Evolutionary conservation across 2,113 vertebrate genomes (phyloP), one percentile per base, ranked within the genome.

Genomic region (Heterotis niloticus): DNA sequence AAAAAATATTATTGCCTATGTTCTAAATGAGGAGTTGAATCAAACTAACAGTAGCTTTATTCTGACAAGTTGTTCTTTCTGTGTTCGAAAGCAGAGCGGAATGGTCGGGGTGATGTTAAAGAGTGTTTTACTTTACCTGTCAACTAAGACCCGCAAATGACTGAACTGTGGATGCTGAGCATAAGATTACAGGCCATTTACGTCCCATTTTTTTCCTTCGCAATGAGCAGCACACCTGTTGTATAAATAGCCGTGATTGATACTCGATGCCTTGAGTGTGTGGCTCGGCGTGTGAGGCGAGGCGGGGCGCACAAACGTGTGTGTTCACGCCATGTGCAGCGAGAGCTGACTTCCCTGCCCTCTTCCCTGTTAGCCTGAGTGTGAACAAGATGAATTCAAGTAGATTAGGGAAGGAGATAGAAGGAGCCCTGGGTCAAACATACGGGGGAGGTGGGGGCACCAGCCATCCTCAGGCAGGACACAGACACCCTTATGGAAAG

Each of bases 191-290:
- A 78, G 24, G 51, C 17, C 65, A 68, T 52, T 28, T 66, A 13
- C 65, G 76, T 67, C 52, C 69, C 60, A 57, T 75, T 52, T 81
- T 81, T 44, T 75, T 60, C 72, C 59, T 70, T 77, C 71, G 69
- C 71, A 71, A 67, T 51, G 70, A 82, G 74, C 69, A 64, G 73
- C 82, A 82, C 84, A 87, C 81, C 82, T 87, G 85, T 23, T 77
- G 76, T 80, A 80, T 81, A 80, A 82, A 84, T 76, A 83, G 68
- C 51, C 44, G 4, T 82, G 82, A 83, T 82, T 75, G 77, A 80
- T 81, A 24, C 51, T 67, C 75, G 28, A 67, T 13, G 77, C 68
- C 73, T 44, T 26, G 52, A 71, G 51, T 54, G 24, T 54, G 24
- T 26, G 67, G 59, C 26, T 57, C n/a, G 54, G 68, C 44, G 72